Conservation (phyloP, 2,888 invertebrate species). For the Chloromyia formosa region DNA sequence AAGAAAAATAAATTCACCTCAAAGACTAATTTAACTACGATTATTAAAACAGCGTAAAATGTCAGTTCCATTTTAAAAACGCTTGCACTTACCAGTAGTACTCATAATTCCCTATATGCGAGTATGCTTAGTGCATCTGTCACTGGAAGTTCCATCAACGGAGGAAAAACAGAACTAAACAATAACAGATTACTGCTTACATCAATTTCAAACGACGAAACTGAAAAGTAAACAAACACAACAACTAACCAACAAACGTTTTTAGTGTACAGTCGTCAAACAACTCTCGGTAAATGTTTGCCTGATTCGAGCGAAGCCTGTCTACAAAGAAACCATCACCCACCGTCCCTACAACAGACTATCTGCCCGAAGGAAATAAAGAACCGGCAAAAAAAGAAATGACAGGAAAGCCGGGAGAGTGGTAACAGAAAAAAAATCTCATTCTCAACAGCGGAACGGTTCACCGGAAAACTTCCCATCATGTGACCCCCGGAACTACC, state of each 20-base stretch:
- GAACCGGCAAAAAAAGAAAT: background rate
- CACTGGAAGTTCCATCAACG: too few species aligned
- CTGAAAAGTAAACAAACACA: constrained; percentile 30
- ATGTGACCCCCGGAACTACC: constrained; percentile 8
- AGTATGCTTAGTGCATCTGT: too few species aligned
- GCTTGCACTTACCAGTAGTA: too few species aligned
- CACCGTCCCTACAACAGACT: background rate
- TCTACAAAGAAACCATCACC: constrained; percentile 14
- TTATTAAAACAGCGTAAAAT: too few species aligned
- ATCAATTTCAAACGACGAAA: constrained; percentile 9
- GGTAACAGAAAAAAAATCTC: constrained; percentile 14
- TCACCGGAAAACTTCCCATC: background rate
- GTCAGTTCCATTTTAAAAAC: too few species aligned
- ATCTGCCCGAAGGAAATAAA: background rate
- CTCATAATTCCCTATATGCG: too few species aligned
- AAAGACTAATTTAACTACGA: too few species aligned
- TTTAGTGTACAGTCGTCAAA: constrained; percentile 35
- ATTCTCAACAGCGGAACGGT: background rate
- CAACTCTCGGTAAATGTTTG: constrained; percentile 40
- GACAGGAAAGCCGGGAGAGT: background rate
- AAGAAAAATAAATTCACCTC: too few species aligned
- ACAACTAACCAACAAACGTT: constrained; percentile 36
- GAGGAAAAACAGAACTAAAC: background rate
- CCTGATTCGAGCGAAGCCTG: constrained; percentile 25
- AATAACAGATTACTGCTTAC: background rate